Evolutionary conservation across 2,113 vertebrate genomes (phyloP), one percentile per base, ranked within the genome.

Genomic region (Mionectes macconnelli): DNA sequence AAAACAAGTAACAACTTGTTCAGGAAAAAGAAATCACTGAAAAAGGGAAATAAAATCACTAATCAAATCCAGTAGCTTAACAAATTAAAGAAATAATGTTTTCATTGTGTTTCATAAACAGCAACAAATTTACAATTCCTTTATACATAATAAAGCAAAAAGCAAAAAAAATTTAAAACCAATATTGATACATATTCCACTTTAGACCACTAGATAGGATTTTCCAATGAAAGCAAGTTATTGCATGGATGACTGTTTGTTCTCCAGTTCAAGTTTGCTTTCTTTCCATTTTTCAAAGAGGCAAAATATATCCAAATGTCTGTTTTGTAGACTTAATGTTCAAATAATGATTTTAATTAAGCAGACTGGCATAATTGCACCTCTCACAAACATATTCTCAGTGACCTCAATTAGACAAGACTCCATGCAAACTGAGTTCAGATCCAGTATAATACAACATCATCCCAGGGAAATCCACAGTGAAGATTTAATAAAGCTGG

Each of bases 121-220:
- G 17, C 14, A 84, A 84, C 1, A 1, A 83, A 66, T n/a, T 45
- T 56, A 42, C 4, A 79, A 50, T 39, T 69, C 20, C 18, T 20
- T 53, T 49, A 52, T 2, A 87, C 2, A 42, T 50, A 55, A 59
- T 23, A 42, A 62, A 40, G 7, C 1, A 49, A 52, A 73, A 45
- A 10, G 1, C 3, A 20, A 50, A 39, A 5, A 12, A 17, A 40
- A 12, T 44, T 3, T 14, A 6, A 12, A 28, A 7, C 3, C 3
- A 25, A 14, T 64, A 23, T 50, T 56, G 5, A 1, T 44, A 62
- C 5, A 4, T 44, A 49, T 33, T 53, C 22, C 31, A 69, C 27
- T 64, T 64, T 3, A 68, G 14, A 70, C 7, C 16, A 55, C 27
- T 22, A 42, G 33, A 50, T 6, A 57, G 9, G 16, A 22, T 60